Base-by-base conservation (phyloP, 1,140 invertebrate genomes). In the Cydia strobilella region DNA sequence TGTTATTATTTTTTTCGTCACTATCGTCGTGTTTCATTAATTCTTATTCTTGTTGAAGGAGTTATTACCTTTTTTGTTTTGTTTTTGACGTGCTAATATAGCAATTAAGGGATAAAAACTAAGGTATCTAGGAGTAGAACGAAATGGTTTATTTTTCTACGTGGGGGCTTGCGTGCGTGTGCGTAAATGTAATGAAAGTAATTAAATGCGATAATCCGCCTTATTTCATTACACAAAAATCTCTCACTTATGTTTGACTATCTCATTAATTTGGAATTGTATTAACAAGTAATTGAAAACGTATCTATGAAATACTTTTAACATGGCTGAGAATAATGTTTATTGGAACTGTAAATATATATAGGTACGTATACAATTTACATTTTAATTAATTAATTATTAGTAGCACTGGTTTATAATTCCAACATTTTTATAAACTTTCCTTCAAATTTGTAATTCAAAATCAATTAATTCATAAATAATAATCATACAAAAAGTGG, bases 1-100 rank as follows among this genome's bases (percentile, higher is more conserved):
- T 77, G 76, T 73, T 80, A 59, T 42, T 73, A 27, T 80, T 77
- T 80, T 45, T 84, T 79, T 79, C 74, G 79, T 51, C 63, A 79
- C 75, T 76, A 63, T 76, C 35, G 63, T 77, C 75, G 54, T 75
- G 77, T 81, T 78, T 72, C 77, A 79, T 81, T 81, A 79, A 59
- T 72, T 72, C 45, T 31, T 35, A 39, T 69, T 31, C 65, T 69
- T 69, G 65, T 69, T 69, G 31, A 39, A 31, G 7, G 27, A 35
- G 65, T 18, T 66, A 66, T 66, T 31, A 18, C n/a, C 5, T 4
- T 69, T 69, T 69, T 69, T 65, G 12, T 65, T 69, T 69, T 69
- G 12, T 6, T 45, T 72, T 72, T 72, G 31, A 48, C 71, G 35
- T 48, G 71, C 20, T 45, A 45, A 72, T 48, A 23, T 15, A 51